phyloP scores from a whole-genome alignment of 2,888 invertebrate genomes.

The Entomobrya proxima region DNA sequence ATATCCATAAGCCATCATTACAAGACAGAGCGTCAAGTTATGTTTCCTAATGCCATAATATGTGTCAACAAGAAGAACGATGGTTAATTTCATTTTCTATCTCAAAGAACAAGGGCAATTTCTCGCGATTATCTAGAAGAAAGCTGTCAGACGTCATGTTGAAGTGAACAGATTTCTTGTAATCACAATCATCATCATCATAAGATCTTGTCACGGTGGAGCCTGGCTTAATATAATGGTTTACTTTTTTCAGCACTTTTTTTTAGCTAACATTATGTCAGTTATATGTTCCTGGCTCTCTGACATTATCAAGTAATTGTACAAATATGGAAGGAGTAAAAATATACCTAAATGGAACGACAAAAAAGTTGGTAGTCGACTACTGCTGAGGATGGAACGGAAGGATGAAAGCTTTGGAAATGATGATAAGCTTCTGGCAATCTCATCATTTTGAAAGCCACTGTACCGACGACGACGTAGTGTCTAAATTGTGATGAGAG shows the following conservation, averaged over 20 bases:
- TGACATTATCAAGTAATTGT: no score
- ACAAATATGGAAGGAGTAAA: not conserved
- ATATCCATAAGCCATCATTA: no score
- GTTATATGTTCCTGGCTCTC: not conserved
- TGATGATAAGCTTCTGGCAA: not conserved
- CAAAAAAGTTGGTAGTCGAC: not conserved
- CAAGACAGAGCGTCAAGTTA: no score
- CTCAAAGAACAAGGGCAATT: not conserved
- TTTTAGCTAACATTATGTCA: no score
- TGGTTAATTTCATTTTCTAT: slow-evolving; percentile 34
- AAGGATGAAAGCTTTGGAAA: not conserved
- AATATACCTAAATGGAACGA: slow-evolving; percentile 1
- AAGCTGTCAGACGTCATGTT: slow-evolving; percentile 39
- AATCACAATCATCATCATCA: no score
- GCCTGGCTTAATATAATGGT: no score
- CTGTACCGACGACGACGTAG: no score
- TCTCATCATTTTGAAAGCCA: not conserved
- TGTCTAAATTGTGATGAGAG: no score
- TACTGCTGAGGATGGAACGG: not conserved
- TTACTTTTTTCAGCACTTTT: no score
- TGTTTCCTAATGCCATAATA: not conserved
- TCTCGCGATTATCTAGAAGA: not conserved
- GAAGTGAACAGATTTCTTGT: no score
- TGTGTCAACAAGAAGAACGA: slow-evolving; percentile 17
- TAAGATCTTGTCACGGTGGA: no score